Base-by-base conservation (phyloP, 2,888 invertebrate genomes). In the Xestia xanthographa region DNA sequence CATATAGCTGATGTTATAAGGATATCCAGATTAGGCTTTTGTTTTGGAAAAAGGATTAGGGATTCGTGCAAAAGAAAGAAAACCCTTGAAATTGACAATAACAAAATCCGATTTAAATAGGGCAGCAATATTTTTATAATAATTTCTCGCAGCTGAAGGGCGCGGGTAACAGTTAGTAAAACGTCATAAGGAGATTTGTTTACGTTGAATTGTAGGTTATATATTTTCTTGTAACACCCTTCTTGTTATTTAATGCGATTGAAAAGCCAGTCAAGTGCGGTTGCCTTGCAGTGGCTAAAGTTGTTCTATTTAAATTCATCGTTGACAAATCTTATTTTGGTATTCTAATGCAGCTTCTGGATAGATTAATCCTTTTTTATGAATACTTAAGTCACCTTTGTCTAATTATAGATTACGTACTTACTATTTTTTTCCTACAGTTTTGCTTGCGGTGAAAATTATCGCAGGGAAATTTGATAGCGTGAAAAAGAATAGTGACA, bases 241-340 rank as follows among this genome's bases (percentile, higher is more conserved):
- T 63, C 50, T 70, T 56, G 22, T 41, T 58, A 29, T 43, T 63
- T 45, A 65, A 58, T 75, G 50, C 29, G 63, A 66, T 80, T 60
- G 14, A 29, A 43, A 82, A 67, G 70, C 78, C 77, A 48, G 17
- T 22, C 38, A 71, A 58, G 67, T 77, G 70, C 66, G 63, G 63
- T 20, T 66, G 14, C 14, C 17, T 53, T 48, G 48, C 9, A 53
- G 22, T 62, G 5, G 29, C 29, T 17, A 12, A 5, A 5, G 11
- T 29, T 60, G n/a, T n/a, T n/a, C n/a, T n/a, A n/a, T n/a, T 79
- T 58, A 38, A 38, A 34, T 48, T 14, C 0, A 41, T 20, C 12
- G 34, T 26, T 56, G 8, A n/a, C 6, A 17, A 20, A 22, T 14
- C 0, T 45, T 26, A 45, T 41, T 58, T 66, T 4, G 1, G 2